Evolutionary conservation across 92 coral and sea anemone genomes (phyloP).

Genomic region (Scolanthus callimorphus): DNA sequence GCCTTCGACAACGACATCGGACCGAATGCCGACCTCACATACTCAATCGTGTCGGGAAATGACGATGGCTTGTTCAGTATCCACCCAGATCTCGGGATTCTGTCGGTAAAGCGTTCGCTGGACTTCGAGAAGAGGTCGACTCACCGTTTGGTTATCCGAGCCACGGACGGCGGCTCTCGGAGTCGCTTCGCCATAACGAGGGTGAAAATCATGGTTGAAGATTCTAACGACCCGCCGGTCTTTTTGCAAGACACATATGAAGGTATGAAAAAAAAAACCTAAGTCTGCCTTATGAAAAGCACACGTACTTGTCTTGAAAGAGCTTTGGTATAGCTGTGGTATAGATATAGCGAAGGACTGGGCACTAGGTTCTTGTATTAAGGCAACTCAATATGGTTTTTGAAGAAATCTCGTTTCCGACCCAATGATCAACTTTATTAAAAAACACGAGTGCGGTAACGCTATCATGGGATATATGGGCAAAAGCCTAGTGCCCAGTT

Average conservation of each 20-base stretch:
- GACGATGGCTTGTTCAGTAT: constrained; percentile 59
- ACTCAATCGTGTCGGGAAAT: constrained; percentile 52
- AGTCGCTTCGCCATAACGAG: constrained; percentile 40
- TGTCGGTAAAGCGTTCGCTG: constrained; percentile 63
- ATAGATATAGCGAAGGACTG: too few relatives aligned
- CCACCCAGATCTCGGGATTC: constrained; percentile 54
- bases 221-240: constrained; percentile 83
- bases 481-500: too few relatives aligned
- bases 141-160: constrained; percentile 61
- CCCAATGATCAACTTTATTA: too few relatives aligned
- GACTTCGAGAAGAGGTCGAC: constrained; percentile 60
- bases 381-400: too few relatives aligned
- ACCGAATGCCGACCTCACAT: constrained; percentile 49
- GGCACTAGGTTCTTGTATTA: too few relatives aligned
- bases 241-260: constrained; percentile 60
- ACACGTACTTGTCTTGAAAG: too few relatives aligned
- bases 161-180: constrained; percentile 74
- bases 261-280: constrained; percentile 36
- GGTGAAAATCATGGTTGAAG: constrained; percentile 64
- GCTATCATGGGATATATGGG: too few relatives aligned
- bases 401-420: too few relatives aligned
- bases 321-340: too few relatives aligned
- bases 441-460: too few relatives aligned
- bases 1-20: constrained; percentile 77
- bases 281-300: too few relatives aligned